These are phyloP conservation scores for Prietella phreatophila DNA, from an alignment of 2,113 vertebrate species.

Conservation along the genomic window DNA sequence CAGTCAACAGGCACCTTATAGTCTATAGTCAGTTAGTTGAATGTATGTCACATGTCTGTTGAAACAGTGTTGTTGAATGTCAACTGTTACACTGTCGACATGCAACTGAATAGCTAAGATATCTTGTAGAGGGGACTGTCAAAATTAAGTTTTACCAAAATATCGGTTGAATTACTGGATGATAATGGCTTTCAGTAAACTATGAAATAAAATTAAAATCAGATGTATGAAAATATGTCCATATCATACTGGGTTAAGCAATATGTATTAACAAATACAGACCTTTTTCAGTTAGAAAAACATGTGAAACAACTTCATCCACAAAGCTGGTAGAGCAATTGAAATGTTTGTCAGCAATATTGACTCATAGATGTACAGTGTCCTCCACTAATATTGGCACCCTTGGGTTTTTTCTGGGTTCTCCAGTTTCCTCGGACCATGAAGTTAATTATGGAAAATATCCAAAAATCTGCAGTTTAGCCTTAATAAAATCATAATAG, in stretches of 20 bases:
- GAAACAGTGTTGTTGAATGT: too few species aligned
- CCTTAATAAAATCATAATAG: background rate
- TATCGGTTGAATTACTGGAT: background rate
- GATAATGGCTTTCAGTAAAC: background rate
- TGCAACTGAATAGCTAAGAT: too few species aligned
- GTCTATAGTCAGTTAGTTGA: too few species aligned
- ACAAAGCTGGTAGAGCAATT: background rate
- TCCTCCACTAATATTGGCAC: too few species aligned
- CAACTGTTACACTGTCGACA: too few species aligned
- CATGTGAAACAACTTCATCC: background rate
- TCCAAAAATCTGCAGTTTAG: background rate
- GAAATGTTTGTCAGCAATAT: background rate
- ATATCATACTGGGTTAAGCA: background rate
- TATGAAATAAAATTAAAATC: background rate
- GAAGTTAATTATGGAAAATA: background rate
- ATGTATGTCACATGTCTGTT: too few species aligned
- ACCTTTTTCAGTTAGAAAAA: background rate
- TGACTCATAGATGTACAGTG: background rate
- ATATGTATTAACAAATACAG: background rate
- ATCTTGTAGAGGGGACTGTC: too few species aligned
- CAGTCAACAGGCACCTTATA: too few species aligned
- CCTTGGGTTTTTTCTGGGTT: background rate
- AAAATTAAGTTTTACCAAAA: too few species aligned
- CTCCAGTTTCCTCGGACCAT: background rate
- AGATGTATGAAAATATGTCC: background rate